Percentiles rank a stretch among this genome's conserved stretches.
These are phyloP conservation scores for Papilio glaucus DNA, from an alignment of 1,140 invertebrate genomes.

Conservation along the genomic window DNA sequence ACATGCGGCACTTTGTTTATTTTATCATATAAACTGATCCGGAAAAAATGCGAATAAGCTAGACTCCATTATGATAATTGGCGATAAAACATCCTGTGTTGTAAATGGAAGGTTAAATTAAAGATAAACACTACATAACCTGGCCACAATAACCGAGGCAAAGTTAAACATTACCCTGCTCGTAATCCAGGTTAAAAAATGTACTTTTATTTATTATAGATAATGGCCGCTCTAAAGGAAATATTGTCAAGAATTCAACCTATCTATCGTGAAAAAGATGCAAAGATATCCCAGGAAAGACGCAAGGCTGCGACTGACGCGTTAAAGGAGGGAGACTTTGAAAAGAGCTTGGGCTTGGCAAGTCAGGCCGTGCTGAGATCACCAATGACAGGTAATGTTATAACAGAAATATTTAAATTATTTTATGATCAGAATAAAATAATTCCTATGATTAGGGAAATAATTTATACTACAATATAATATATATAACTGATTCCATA, in stretches of 20 bases:
- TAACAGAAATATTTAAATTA: neutral
- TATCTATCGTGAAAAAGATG: conserved; percentile 84
- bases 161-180: neutral
- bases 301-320: conserved; percentile 80
- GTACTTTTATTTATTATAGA: conserved; percentile 57
- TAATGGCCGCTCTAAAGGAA: conserved; percentile 81
- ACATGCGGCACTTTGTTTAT: no score
- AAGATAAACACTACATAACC: no score
- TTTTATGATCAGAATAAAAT: no score
- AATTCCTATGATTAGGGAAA: neutral
- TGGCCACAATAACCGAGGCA: neutral
- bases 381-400: conserved; percentile 78
- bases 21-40: no score
- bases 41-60: no score
- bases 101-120: no score
- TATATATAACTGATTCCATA: no score
- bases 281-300: conserved; percentile 73
- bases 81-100: no score
- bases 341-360: conserved; percentile 84
- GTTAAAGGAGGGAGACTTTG: conserved; percentile 76
- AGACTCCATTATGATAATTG: no score
- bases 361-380: conserved; percentile 87
- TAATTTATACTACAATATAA: no score
- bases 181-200: neutral
- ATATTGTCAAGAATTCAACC: conserved; percentile 83